Conservation (phyloP, 2,113 vertebrate genomes). For the Dipodomys stephensi region DNA sequence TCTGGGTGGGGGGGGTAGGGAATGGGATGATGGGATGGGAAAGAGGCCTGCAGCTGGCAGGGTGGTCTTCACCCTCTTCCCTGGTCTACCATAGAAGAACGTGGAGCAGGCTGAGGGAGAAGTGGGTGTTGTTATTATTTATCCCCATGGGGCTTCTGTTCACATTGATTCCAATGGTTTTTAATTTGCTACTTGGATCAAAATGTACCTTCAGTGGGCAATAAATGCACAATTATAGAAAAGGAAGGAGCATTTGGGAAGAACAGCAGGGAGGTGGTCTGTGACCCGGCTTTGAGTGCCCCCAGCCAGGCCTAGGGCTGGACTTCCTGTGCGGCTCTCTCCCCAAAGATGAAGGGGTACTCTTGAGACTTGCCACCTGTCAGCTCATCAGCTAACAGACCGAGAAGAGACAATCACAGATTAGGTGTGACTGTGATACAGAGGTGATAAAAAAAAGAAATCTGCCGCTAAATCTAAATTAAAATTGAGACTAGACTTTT, state of each 20-base stretch:
- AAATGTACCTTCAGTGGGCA: neutral
- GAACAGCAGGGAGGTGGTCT: neutral
- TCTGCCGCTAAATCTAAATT: neutral
- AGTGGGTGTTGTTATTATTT: too few species aligned
- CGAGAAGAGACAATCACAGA: neutral
- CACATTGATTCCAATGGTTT: neutral
- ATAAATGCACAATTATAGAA: neutral
- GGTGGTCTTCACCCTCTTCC: too few species aligned
- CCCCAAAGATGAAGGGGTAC: neutral
- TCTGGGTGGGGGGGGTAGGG: rapidly evolving
- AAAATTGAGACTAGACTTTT: neutral
- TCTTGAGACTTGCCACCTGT: neutral
- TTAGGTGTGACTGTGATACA: neutral
- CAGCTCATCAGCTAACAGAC: neutral
- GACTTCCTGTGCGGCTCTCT: neutral
- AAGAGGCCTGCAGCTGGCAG: rapidly evolving
- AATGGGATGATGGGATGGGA: too few species aligned
- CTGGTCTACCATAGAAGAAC: neutral
- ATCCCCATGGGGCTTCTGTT: neutral
- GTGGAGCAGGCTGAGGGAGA: neutral
- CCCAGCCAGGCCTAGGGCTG: neutral
- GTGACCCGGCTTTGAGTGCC: neutral
- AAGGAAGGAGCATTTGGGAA: neutral
- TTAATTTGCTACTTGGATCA: neutral
- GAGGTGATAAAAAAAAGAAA: neutral